These are phyloP conservation scores for Anhinga rufa DNA, from an alignment of 2,113 vertebrate species.

Conservation along the genomic window DNA sequence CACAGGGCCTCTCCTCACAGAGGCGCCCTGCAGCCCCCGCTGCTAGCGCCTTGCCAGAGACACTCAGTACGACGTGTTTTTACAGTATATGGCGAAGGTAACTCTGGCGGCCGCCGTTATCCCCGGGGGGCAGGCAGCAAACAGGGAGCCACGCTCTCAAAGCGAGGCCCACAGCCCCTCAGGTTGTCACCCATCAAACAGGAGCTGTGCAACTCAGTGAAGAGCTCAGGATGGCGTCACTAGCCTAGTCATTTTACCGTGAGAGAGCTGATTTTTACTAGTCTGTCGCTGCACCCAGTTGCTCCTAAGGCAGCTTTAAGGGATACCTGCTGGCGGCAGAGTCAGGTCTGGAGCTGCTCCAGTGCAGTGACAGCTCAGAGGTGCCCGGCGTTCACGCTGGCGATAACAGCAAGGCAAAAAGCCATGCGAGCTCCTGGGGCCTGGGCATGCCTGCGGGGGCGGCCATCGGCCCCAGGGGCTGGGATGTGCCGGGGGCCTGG, in stretches of 20 bases:
- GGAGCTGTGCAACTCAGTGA: neutral
- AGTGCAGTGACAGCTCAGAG: fast-evolving
- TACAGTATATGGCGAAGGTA: neutral
- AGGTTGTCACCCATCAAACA: neutral
- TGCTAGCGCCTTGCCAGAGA: neutral
- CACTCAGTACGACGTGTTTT: fast-evolving
- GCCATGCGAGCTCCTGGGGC: fast-evolving
- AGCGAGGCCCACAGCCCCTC: neutral
- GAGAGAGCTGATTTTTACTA: neutral
- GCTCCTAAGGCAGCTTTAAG: neutral
- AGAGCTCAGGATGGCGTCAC: neutral
- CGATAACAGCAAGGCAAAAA: neutral
- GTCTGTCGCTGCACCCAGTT: fast-evolving
- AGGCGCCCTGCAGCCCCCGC: fast-evolving
- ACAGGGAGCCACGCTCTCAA: too few species aligned
- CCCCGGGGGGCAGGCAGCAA: fast-evolving
- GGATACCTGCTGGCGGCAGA: neutral
- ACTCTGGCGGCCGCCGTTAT: fast-evolving
- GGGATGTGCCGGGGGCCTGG: fast-evolving
- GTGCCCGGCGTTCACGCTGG: fast-evolving
- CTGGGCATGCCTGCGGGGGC: fast-evolving
- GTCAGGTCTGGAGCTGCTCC: neutral
- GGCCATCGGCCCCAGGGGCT: neutral
- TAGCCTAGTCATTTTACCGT: neutral
- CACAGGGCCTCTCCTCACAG: neutral